Evolutionary conservation across 2,888 invertebrate species (phyloP), one percentile per base, ranked within the genome.

Genomic region (Drosophila mercatorum): DNA sequence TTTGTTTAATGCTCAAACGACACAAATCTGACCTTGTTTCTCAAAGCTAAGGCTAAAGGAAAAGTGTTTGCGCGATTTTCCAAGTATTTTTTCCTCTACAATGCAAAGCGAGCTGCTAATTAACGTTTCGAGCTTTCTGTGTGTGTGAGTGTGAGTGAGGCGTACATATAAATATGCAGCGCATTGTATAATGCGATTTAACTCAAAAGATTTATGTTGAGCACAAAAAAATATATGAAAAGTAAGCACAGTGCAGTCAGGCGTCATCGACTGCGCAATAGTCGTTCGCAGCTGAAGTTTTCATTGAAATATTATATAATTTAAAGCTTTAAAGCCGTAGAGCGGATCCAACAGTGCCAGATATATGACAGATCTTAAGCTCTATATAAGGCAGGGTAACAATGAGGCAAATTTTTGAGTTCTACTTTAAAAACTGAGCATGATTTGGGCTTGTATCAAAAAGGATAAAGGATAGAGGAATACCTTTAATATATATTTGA

Each of bases 31-130:
- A 46, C 72, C 73, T 72, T 55, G 43, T 14, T 49, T 59, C 49
- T 34, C 22, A 58, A 43, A 41, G n/a, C 31, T 28, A 58, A 43
- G 36, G n/a, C 31, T 28, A 51, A 26, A 46, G n/a, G 43, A 43
- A 62, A 62, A 68, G 12, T 67, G 51, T 78, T 79, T 67, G 22
- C 59, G 56, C 60, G 53, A 64, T 72, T 74, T 44, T 1, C 31
- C 31, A 26, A 11, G 31, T 31, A 10, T 22, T n/a, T 63, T 34
- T 12, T 12, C 28, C 47, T 49, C 57, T 66, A 72, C 59, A 74
- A 66, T 67, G 79, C 66, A 59, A 73, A 73, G 31, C 49, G 59
- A 58, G 44, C 22, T 44, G 49, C 55, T 75, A 78, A 75, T 78
- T 78, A 78, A 75, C 51, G 53, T 75, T 66, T 66, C 51, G 34